phyloP scores from a whole-genome alignment of 2,113 vertebrate genomes.

The Oreamnos americanus region DNA sequence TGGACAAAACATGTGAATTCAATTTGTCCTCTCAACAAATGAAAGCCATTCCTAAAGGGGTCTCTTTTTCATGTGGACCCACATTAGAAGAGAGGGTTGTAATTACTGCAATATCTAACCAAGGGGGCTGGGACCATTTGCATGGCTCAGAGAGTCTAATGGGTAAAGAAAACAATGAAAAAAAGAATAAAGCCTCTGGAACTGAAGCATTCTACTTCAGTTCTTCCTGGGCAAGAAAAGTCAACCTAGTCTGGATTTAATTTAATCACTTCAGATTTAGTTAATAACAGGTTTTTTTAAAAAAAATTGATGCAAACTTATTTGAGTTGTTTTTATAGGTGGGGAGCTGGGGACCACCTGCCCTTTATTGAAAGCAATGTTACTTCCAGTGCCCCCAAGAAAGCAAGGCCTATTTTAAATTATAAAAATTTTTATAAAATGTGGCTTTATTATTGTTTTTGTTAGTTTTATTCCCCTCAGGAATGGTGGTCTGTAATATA shows the following conservation, averaged over 20 bases:
- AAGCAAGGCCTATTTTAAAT: not conserved
- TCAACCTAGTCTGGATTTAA: conserved; percentile 23
- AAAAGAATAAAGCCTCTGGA: not conserved
- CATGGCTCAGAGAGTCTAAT: not conserved
- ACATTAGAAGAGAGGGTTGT: not conserved
- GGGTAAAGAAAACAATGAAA: not conserved
- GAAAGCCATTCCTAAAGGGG: not conserved
- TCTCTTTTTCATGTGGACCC: not conserved
- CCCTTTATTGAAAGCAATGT: not conserved
- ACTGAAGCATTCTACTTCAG: not conserved
- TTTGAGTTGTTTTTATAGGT: not conserved
- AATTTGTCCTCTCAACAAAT: not conserved
- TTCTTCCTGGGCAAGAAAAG: not conserved
- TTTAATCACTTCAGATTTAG: conserved; percentile 21
- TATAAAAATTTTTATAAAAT: not conserved
- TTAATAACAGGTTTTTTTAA: not conserved
- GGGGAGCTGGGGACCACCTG: not conserved
- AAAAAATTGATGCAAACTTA: not conserved
- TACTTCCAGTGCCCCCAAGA: not conserved
- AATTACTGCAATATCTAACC: accelerated
- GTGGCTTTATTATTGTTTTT: not conserved
- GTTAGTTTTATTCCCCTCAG: not conserved
- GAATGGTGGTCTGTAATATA: not conserved
- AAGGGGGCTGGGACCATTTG: not conserved
- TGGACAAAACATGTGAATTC: not conserved